These are phyloP conservation scores for Sterrhoptilus dennistouni DNA, from an alignment of 2,113 vertebrate genomes.

Conservation along the genomic window DNA sequence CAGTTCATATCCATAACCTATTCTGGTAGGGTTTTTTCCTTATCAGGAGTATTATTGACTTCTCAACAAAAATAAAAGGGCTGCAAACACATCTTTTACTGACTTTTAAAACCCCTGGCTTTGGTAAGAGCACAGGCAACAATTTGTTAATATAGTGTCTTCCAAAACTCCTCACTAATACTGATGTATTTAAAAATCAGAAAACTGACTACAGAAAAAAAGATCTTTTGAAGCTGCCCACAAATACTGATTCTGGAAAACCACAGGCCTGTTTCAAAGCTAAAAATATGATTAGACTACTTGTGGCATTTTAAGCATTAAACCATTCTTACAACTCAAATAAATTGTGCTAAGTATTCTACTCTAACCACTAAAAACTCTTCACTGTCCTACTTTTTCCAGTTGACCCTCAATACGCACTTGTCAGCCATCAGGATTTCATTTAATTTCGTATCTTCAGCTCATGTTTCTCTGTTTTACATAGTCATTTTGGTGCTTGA, in stretches of 20 bases:
- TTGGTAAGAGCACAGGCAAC: background rate
- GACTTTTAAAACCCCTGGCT: background rate
- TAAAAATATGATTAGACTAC: background rate
- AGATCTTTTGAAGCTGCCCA: background rate
- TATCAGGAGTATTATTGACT: background rate
- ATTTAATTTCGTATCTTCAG: conserved; percentile 52
- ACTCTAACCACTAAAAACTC: background rate
- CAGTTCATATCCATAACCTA: background rate
- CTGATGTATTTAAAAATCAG: background rate
- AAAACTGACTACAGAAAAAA: background rate
- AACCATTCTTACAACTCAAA: background rate
- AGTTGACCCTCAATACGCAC: conserved; percentile 43
- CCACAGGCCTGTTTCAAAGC: background rate
- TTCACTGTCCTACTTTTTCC: conserved; percentile 8
- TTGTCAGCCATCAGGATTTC: conserved; percentile 51
- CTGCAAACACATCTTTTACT: background rate
- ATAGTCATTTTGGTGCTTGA: conserved; percentile 61
- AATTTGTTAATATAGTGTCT: background rate
- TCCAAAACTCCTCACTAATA: background rate
- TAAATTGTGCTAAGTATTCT: background rate
- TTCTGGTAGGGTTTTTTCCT: background rate
- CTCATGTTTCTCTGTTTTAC: conserved; percentile 62
- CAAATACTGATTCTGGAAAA: background rate
- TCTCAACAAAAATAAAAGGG: background rate
- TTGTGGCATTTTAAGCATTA: background rate